Percentiles rank a stretch among this genome's conserved stretches.
Conservation (phyloP, 2,888 invertebrate species). For the Parascotia fuliginaria region DNA sequence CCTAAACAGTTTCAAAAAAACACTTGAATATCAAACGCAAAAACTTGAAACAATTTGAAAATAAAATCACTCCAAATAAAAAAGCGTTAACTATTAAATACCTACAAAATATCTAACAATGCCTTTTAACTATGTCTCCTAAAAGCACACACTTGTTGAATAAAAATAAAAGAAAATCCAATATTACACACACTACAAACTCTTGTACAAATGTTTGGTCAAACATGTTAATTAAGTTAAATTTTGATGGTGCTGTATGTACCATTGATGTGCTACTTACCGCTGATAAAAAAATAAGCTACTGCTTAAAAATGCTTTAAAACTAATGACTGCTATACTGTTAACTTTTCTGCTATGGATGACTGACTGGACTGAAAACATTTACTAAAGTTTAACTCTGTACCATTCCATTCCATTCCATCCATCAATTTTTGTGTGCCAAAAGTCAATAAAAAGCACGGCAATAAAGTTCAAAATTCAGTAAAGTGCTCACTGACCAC, state of each 20-base stretch:
- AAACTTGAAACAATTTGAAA: slow-evolving; percentile 4
- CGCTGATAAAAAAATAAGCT: too few relatives aligned
- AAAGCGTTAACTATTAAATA: slow-evolving; percentile 46
- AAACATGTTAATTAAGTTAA: slow-evolving; percentile 11
- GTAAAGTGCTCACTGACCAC: too few relatives aligned
- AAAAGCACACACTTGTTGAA: slow-evolving; percentile 47
- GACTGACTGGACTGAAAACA: too few relatives aligned
- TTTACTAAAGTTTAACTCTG: too few relatives aligned
- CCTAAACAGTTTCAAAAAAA: not conserved
- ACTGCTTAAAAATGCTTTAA: too few relatives aligned
- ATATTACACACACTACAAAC: slow-evolving; percentile 50
- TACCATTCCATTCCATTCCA: too few relatives aligned
- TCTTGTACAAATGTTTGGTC: slow-evolving; percentile 36
- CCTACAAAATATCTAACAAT: slow-evolving; percentile 52
- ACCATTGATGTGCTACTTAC: slow-evolving; percentile 1
- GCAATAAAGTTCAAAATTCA: too few relatives aligned
- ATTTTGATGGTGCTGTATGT: slow-evolving; percentile 24
- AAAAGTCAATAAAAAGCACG: too few relatives aligned
- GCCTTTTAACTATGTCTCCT: slow-evolving; percentile 38
- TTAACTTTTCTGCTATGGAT: too few relatives aligned
- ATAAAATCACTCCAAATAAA: slow-evolving; percentile 29
- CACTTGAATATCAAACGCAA: not conserved
- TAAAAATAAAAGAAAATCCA: slow-evolving; percentile 18
- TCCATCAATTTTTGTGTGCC: too few relatives aligned
- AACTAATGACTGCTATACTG: too few relatives aligned